A percentile compares a stretch with the other conserved stretches of the same genome.
These are phyloP conservation scores for Cebidichthys violaceus DNA, from an alignment of 2,113 vertebrate genomes.

Conservation along the genomic window DNA sequence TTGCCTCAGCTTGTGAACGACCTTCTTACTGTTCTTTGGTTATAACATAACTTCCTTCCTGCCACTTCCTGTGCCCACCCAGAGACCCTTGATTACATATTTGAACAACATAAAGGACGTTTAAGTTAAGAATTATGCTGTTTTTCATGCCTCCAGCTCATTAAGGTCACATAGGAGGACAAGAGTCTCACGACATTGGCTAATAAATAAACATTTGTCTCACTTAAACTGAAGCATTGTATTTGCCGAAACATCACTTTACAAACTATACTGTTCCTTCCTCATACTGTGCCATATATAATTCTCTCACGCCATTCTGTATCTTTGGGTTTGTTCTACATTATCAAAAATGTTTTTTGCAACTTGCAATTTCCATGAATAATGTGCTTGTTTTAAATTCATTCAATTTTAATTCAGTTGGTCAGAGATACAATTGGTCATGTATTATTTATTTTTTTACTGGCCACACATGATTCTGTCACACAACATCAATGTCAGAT, in stretches of 20 bases:
- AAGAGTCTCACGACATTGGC: constrained; percentile 1
- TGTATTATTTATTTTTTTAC: not conserved
- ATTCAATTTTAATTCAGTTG: not conserved
- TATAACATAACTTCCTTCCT: constrained; percentile 60
- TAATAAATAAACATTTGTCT: constrained; percentile 18
- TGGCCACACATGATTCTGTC: not conserved
- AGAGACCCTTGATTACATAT: constrained; percentile 51
- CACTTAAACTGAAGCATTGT: not conserved
- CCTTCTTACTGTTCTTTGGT: constrained; percentile 51
- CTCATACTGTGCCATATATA: not conserved
- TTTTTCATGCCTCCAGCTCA: constrained; percentile 32
- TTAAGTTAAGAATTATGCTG: not conserved
- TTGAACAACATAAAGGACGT: constrained; percentile 25
- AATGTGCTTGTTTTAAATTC: not conserved
- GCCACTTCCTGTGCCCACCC: constrained; percentile 61
- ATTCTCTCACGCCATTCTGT: not conserved
- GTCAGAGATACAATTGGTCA: not conserved
- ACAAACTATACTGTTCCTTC: not conserved
- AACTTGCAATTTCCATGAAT: not conserved
- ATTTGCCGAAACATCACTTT: not conserved
- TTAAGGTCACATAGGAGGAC: constrained; percentile 35
- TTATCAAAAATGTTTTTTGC: not conserved
- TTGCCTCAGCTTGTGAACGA: constrained; percentile 27
- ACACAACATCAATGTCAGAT: not conserved
- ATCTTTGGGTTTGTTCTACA: not conserved